A percentile compares a stretch with the other conserved stretches of the same genome.
Evolutionary conservation across 1,140 invertebrate species (phyloP).

Genomic region (Pectinophora gossypiella): DNA sequence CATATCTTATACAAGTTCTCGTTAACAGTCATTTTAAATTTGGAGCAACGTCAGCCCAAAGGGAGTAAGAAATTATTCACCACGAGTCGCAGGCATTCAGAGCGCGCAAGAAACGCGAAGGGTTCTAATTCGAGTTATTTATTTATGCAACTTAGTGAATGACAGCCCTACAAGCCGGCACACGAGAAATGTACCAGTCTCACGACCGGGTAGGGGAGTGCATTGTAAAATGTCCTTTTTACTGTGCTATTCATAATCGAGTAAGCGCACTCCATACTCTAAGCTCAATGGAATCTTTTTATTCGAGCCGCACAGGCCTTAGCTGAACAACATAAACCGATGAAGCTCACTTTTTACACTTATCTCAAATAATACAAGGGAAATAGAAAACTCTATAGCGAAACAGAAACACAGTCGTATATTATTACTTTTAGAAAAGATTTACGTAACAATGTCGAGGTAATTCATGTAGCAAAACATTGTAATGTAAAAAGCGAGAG

Average conservation of each 20-base stretch:
- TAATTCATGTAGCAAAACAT: constrained; percentile 46
- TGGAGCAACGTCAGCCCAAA: constrained; percentile 10
- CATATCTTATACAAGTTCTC: background rate
- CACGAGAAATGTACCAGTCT: constrained; percentile 34
- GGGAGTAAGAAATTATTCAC: constrained; percentile 21
- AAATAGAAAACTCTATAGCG: background rate
- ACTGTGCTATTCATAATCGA: constrained; percentile 12
- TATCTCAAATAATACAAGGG: no score
- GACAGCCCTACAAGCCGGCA: constrained; percentile 18
- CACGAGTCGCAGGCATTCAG: constrained; percentile 14
- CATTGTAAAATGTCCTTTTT: constrained; percentile 41
- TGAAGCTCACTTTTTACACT: no score
- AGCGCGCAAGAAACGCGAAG: constrained; percentile 29
- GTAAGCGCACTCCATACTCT: background rate
- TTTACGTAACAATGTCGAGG: constrained; percentile 48
- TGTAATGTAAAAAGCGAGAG: constrained; percentile 52
- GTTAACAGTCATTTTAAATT: background rate
- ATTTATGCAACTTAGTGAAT: constrained; percentile 59
- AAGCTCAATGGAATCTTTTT: no score
- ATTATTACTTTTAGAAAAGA: constrained; percentile 11
- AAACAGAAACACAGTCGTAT: background rate
- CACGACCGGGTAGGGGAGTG: constrained; percentile 2
- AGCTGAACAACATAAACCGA: no score
- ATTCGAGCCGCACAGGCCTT: no score
- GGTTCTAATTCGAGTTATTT: constrained; percentile 52